Evolutionary conservation across 2,797 vertebrate genomes (phyloP), one percentile per base, ranked within the genome.

Genomic region (Dryobates pubescens): DNA sequence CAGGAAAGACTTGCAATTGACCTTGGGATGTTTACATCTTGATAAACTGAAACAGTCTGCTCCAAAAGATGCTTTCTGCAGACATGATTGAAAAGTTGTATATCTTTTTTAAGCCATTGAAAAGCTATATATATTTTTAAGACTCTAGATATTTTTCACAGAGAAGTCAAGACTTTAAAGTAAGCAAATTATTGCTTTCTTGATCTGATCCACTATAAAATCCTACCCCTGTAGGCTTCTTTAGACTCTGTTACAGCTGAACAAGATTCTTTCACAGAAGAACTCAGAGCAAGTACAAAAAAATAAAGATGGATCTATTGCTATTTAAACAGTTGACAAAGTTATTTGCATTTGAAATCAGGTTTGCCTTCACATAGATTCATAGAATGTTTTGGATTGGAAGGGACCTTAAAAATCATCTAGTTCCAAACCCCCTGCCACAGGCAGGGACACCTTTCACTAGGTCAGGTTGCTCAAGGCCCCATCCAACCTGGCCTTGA

Each of bases 131-230:
- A 9, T 27, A 32, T 70, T 47, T 94, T 87, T 92, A 56, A 56
- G 29, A 16, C 67, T 65, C 24, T 29, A n/a, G 34, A 61, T 91
- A 85, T 87, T 88, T 88, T 91, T 68, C 63, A 27, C 30, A 54
- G 15, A 16, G 15, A 92, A 86, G 47, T 74, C 2, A 91, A 82
- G 41, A 71, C 3, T 83, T 89, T 16, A 75, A 36, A 36, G 53
- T 20, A 94, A 81, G 74, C 68, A 77, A 87, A 69, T 59, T 36
- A 78, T 69, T 71, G 29, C 38, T 90, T 87, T 82, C 64, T 90
- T 73, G 34, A 83, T 70, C 72, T 57, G 34, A 72, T 57, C 49
- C 32, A 61, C 30, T 17, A 43, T 59, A 78, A 93, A 89, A 77
- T 89, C 59, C 53, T 72, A 61, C 14, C 27, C 9, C 10, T 75